Base-by-base conservation (phyloP, 2,888 invertebrate species). In the Aphrophora alni region DNA sequence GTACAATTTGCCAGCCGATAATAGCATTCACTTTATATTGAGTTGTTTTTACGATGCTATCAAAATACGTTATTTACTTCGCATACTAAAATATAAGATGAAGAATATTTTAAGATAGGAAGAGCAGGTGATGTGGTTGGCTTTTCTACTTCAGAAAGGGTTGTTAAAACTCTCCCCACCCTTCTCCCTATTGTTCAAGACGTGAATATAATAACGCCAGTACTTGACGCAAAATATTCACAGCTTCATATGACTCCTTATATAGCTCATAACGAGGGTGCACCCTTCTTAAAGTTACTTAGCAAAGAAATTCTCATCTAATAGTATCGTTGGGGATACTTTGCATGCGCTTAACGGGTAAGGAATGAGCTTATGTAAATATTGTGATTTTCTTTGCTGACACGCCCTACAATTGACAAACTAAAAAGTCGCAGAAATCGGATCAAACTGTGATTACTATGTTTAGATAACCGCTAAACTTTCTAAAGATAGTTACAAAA, bases 381-480 rank as follows among this genome's bases (percentile, higher is more conserved):
- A 59, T 59, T 59, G 59, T 59, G 59, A 59, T 59, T 59, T 59
- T 59, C 59, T 59, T 59, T 59, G 59, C 21, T 59, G 59, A 59
- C 59, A 59, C n/a, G 21, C 2, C 17, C 14, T 12, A 4, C 59
- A n/a, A 21, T 21, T 33, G 33, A 21, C 21, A 21, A 59, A 21
- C n/a, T 59, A 59, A 59, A 12, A 10, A 44, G 44, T 44, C 17
- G 44, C 33, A 33, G 44, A 12, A 44, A 44, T 17, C 44, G 17
- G 17, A 44, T 44, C 44, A 44, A 17, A 44, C 44, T 44, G 44
- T 33, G 33, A 33, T 33, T 33, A 33, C 33, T 3, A 8, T 5
- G 33, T 33, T 33, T 33, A 8, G 3, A 33, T 8, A 33, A 33
- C 33, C 33, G 33, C 33, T 33, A 5, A 5, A 33, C 33, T 33